Conservation (phyloP, 2,113 vertebrate species). For the Menura novaehollandiae region DNA sequence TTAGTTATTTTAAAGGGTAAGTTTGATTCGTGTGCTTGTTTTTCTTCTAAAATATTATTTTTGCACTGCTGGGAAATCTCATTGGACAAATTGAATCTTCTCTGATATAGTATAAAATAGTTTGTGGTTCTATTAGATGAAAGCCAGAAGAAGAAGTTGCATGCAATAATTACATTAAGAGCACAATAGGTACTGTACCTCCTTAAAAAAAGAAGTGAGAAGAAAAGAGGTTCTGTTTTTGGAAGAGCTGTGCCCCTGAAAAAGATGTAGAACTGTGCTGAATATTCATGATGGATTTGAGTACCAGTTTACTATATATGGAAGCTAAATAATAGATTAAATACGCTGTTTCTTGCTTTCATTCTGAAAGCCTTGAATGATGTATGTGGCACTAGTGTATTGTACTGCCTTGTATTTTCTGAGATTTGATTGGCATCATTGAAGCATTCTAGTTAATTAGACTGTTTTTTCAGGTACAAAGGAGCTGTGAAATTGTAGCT, state of each 20-base stretch:
- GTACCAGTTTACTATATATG: not conserved
- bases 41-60: not conserved
- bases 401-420: not conserved
- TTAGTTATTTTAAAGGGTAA: not conserved
- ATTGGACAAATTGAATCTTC: not conserved
- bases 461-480: not conserved
- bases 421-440: not conserved
- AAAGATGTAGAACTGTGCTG: not conserved
- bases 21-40: not conserved
- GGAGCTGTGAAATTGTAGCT: not conserved
- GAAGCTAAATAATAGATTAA: slow-evolving; percentile 26
- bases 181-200: not conserved
- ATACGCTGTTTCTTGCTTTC: not conserved
- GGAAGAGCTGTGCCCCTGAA: not conserved
- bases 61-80: not conserved
- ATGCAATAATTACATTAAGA: not conserved
- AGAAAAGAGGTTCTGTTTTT: not conserved
- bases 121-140: not conserved
- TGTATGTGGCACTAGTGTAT: not conserved
- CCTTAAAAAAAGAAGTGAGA: not conserved
- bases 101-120: not conserved
- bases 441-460: slow-evolving; percentile 3
- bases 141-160: not conserved
- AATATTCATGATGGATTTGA: not conserved
- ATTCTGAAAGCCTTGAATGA: not conserved